Conservation (phyloP, 1,140 invertebrate species). For the Brevipalpus yothersi region DNA sequence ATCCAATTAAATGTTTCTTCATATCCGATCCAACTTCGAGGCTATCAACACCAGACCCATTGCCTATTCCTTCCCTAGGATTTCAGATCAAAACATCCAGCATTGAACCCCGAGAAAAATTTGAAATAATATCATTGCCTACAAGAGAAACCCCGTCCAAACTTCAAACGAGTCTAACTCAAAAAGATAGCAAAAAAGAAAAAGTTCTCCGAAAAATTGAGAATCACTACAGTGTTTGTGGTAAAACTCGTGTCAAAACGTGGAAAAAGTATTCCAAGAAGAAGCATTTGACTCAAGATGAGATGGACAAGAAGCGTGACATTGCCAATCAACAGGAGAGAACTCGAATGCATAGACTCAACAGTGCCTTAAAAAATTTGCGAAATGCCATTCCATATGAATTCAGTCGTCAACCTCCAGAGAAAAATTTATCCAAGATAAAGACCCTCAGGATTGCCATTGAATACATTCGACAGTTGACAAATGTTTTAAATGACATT, state of each 20-base stretch:
- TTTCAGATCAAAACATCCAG: too few relatives aligned
- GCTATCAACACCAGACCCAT: too few relatives aligned
- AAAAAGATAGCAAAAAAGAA: too few relatives aligned
- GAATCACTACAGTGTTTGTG: too few relatives aligned
- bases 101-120: too few relatives aligned
- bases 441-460: constrained; percentile 11
- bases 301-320: constrained; percentile 9
- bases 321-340: constrained; percentile 12
- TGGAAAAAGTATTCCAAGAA: constrained; percentile 3
- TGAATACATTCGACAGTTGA: constrained; percentile 7
- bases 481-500: not conserved
- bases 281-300: not conserved
- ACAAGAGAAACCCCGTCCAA: too few relatives aligned
- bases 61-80: too few relatives aligned
- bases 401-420: not conserved
- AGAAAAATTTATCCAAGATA: constrained; percentile 9
- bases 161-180: too few relatives aligned
- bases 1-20: too few relatives aligned
- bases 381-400: constrained; percentile 5
- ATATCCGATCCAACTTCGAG: too few relatives aligned
- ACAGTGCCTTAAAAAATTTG: constrained; percentile 7
- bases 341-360: constrained; percentile 10
- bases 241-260: not conserved
- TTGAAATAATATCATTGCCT: too few relatives aligned
- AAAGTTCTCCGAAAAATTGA: too few relatives aligned